Evolutionary conservation across 2,113 vertebrate genomes (phyloP).

Genomic region (Emydocephalus ijimae): DNA sequence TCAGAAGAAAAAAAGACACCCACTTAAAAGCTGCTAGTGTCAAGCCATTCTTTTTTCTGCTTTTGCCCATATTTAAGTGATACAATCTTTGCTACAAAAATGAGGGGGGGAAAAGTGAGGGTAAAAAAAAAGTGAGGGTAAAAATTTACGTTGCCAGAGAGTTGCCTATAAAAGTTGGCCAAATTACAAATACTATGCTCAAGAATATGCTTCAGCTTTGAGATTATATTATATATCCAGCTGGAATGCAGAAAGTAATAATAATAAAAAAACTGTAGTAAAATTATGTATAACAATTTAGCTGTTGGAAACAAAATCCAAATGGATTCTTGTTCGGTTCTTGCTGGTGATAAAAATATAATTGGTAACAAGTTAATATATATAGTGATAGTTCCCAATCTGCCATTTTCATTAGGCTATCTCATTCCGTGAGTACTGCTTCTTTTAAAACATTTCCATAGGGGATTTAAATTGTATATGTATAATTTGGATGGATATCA

Average conservation of each 20-base stretch:
- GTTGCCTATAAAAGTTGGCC: slow-evolving; percentile 7
- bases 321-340: background rate
- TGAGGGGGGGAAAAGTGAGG: background rate
- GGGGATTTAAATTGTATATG: slow-evolving; percentile 33
- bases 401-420: background rate
- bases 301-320: background rate
- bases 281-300: background rate
- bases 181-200: slow-evolving; percentile 10
- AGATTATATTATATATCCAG: slow-evolving; percentile 19
- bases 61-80: slow-evolving; percentile 22
- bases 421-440: background rate
- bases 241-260: slow-evolving; percentile 18
- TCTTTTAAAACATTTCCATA: background rate
- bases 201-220: slow-evolving; percentile 7
- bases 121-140: background rate
- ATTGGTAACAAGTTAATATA: background rate
- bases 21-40: slow-evolving; percentile 49
- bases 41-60: slow-evolving; percentile 51
- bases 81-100: slow-evolving; percentile 2
- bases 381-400: background rate
- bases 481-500: slow-evolving; percentile 70
- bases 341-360: background rate
- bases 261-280: slow-evolving; percentile 23
- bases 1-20: slow-evolving; percentile 48
- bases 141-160: slow-evolving; percentile 36